Conservation (phyloP, 2,888 invertebrate genomes). For the Chironomus tentans region DNA sequence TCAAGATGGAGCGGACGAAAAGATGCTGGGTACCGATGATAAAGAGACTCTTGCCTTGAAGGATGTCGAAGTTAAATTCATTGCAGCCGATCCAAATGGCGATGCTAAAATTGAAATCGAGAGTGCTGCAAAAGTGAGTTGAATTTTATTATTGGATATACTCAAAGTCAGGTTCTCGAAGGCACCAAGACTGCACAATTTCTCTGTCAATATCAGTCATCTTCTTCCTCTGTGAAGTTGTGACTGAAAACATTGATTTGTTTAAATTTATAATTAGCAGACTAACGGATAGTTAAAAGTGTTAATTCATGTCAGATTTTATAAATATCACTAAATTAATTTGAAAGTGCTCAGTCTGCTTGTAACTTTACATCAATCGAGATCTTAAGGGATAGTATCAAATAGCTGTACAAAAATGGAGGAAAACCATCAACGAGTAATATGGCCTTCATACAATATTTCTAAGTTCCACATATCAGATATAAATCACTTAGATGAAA, state of each 20-base stretch:
- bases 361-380: no score
- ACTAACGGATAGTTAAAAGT: not conserved
- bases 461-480: no score
- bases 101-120: conserved; percentile 83
- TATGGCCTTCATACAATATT: no score
- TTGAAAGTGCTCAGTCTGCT: not conserved
- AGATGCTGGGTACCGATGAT: conserved; percentile 51
- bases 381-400: no score
- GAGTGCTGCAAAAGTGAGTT: conserved; percentile 47
- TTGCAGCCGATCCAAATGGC: conserved; percentile 64
- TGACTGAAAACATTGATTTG: not conserved
- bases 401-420: no score
- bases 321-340: not conserved
- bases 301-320: not conserved
- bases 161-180: no score
- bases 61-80: conserved; percentile 64
- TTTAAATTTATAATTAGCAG: not conserved
- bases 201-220: no score
- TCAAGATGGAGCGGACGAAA: conserved; percentile 61
- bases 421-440: no score
- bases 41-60: conserved; percentile 50
- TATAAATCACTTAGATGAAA: no score
- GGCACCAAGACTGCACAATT: not conserved
- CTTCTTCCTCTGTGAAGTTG: no score
- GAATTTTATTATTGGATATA: not conserved